Base-by-base conservation (phyloP, 2,888 invertebrate species). In the Diaphora mendica region DNA sequence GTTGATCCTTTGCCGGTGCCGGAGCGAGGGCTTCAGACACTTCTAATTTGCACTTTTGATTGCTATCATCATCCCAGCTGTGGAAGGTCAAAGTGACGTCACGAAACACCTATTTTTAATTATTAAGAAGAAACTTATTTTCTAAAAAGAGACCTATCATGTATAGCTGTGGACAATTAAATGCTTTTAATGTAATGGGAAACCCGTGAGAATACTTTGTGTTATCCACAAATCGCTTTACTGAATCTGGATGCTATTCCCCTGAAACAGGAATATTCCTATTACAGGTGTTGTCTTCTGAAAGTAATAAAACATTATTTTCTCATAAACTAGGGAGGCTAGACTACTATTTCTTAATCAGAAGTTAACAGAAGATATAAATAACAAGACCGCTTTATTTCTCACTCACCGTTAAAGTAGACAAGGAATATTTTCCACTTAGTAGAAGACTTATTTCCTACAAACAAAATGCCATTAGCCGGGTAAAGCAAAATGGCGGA, bases 1-100 rank as follows among this genome's bases (percentile, higher is more conserved):
- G 76, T 79, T 84, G 78, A 76, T 75, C 85, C 74, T 79, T 74
- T 72, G 64, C 79, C 74, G 72, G 67, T 48, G 70, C 68, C 62
- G 74, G 77, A 71, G 68, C 69, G 73, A 75, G 69, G 26, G 64
- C 64, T 67, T 62, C 62, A 55, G 17, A 20, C 17, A 68, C 67
- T 72, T 62, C 64, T 72, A 68, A 72, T 55, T 55, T 72, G 72
- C 30, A 51, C 48, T 72, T 72, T 68, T 72, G 68, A 72, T 72
- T 72, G 72, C 44, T 11, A n/a, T 62, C 62, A 42, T 65, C 64
- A 71, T 70, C 33, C 30, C n/a, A 51, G 33, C n/a, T 55, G 35
- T 69, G 9, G 20, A n/a, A 30, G 30, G 44, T 9, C 20, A 30
- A 64, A 62, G 39, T 42, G 42, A 23, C 39, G n/a, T 35, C 42